phyloP scores from a whole-genome alignment of 2,797 vertebrate species.

The Crocidura indochinensis region DNA sequence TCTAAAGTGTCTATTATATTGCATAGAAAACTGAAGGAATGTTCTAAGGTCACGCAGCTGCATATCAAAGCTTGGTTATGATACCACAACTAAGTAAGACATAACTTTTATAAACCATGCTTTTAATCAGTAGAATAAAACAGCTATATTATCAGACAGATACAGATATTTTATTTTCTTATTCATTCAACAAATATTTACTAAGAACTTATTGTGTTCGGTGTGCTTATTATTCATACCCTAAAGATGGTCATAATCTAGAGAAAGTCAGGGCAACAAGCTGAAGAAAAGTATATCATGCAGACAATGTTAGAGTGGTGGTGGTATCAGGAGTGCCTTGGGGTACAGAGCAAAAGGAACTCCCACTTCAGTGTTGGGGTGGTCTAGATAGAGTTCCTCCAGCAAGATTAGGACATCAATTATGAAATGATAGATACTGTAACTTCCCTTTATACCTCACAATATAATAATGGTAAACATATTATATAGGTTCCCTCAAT shows the following conservation, averaged over 20 bases:
- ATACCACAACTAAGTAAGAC: not conserved
- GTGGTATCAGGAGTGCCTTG: accelerated
- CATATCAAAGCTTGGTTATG: not conserved
- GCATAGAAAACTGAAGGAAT: slow-evolving; percentile 12
- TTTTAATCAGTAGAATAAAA: not conserved
- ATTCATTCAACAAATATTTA: not conserved
- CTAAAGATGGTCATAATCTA: not conserved
- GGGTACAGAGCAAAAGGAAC: not conserved
- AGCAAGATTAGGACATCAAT: slow-evolving; percentile 73
- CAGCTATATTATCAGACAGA: not conserved
- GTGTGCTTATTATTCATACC: not conserved
- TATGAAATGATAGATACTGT: slow-evolving; percentile 82
- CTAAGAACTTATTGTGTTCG: not conserved
- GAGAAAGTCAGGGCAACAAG: not conserved
- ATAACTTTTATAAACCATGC: not conserved
- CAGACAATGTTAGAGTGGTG: no score
- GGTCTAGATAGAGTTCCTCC: no score
- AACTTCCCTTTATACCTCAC: slow-evolving; percentile 45
- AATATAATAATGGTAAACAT: slow-evolving; percentile 82
- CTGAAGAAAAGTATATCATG: not conserved
- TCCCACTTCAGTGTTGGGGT: accelerated
- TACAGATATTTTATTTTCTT: not conserved
- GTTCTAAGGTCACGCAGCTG: not conserved
- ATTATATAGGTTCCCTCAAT: slow-evolving; percentile 69
- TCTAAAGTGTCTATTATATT: slow-evolving; percentile 4